Conservation (phyloP, 2,113 vertebrate genomes). For the Tetraodon nigroviridis region DNA sequence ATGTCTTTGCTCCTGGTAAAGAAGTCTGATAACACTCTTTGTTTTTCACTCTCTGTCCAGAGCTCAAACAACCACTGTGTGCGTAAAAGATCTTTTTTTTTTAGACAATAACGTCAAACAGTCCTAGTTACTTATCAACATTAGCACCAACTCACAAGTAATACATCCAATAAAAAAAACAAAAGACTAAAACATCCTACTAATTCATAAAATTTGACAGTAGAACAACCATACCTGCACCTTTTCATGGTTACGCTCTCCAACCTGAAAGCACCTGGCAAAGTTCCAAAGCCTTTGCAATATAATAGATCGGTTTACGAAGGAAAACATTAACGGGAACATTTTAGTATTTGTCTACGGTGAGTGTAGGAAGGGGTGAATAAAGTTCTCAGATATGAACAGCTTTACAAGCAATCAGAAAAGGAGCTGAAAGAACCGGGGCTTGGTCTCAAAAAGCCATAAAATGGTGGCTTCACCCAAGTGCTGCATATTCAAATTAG, state of each 20-base stretch:
- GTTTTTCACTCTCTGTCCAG: conserved; percentile 46
- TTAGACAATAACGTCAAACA: conserved; percentile 1
- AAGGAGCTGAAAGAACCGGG: too few relatives aligned
- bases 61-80: conserved; percentile 60
- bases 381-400: too few relatives aligned
- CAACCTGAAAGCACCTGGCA: neutral
- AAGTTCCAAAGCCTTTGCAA: neutral
- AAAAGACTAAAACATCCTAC: conserved; percentile 8
- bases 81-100: conserved; percentile 38
- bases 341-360: too few relatives aligned
- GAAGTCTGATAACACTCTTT: conserved; percentile 11
- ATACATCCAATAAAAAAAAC: conserved; percentile 16
- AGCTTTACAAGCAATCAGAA: too few relatives aligned
- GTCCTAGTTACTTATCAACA: too few relatives aligned
- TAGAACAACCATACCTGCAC: neutral
- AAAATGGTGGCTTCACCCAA: neutral
- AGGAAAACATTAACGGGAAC: too few relatives aligned
- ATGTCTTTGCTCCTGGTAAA: neutral
- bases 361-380: too few relatives aligned
- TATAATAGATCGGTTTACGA: neutral
- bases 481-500: neutral
- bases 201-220: conserved; percentile 2
- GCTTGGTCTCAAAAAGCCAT: too few relatives aligned
- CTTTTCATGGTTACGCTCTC: neutral
- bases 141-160: neutral